These are phyloP conservation scores for Lota lota DNA, from an alignment of 2,113 vertebrate genomes.

Conservation along the genomic window DNA sequence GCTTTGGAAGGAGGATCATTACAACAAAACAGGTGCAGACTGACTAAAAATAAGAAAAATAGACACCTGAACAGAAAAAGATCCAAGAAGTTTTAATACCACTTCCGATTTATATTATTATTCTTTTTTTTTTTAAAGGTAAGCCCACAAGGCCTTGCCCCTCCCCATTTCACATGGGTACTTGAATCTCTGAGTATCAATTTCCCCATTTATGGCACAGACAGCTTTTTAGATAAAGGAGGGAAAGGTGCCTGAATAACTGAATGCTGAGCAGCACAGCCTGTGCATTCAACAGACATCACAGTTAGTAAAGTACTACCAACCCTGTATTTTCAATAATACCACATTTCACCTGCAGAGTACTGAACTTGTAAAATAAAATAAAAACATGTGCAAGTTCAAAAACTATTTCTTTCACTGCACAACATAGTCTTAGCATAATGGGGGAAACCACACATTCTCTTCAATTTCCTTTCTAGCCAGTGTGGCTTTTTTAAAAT, in stretches of 20 bases:
- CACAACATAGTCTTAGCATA: no score
- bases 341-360: no score
- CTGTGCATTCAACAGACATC: no score
- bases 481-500: not conserved
- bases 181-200: slow-evolving; percentile 12
- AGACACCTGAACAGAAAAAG: not conserved
- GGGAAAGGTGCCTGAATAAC: not conserved
- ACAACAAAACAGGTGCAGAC: slow-evolving; percentile 4
- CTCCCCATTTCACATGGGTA: not conserved
- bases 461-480: no score
- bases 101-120: not conserved
- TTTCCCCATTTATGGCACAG: slow-evolving; percentile 12
- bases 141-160: not conserved
- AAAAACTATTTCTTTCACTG: no score
- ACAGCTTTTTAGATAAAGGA: not conserved
- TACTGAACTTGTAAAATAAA: no score
- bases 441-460: no score
- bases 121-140: slow-evolving; percentile 19
- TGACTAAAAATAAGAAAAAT: slow-evolving; percentile 4
- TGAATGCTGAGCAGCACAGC: slow-evolving; percentile 11
- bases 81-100: slow-evolving; percentile 16
- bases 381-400: no score
- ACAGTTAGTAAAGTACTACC: no score
- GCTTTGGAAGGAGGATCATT: not conserved
- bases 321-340: no score